Evolutionary conservation across 2,113 vertebrate genomes (phyloP).

Genomic region (Cephalopholis sonnerati): DNA sequence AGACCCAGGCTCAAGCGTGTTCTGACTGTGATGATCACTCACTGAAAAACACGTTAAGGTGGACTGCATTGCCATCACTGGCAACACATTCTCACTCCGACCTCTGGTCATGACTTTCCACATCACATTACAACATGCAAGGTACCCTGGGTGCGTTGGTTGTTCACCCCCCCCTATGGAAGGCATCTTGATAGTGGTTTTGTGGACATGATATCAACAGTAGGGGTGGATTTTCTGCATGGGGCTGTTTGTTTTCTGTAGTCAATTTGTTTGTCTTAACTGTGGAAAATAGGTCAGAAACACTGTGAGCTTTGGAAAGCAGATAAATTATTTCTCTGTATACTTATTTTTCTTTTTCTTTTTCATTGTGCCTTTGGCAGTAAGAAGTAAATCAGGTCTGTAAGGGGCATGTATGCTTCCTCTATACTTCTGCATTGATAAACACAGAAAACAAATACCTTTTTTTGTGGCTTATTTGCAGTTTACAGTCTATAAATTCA

Average conservation of each 20-base stretch:
- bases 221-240: too few species aligned
- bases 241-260: neutral
- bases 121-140: too few species aligned
- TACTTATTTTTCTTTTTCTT: neutral
- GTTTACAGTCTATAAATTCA: neutral
- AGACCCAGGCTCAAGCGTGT: too few species aligned
- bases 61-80: too few species aligned
- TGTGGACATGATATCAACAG: too few species aligned
- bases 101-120: too few species aligned
- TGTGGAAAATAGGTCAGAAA: conserved; percentile 17
- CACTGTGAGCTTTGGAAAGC: neutral
- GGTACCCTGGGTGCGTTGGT: too few species aligned
- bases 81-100: too few species aligned
- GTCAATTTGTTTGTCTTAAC: neutral
- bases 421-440: fast-evolving
- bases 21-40: too few species aligned
- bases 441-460: neutral
- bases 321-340: neutral
- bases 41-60: too few species aligned
- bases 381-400: conserved; percentile 16
- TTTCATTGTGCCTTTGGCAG: neutral
- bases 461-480: neutral
- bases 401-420: neutral
- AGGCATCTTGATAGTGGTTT: too few species aligned
- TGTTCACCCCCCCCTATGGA: too few species aligned